phyloP scores from a whole-genome alignment of 2,113 vertebrate genomes.

The Brachyhypopomus gauderio region DNA sequence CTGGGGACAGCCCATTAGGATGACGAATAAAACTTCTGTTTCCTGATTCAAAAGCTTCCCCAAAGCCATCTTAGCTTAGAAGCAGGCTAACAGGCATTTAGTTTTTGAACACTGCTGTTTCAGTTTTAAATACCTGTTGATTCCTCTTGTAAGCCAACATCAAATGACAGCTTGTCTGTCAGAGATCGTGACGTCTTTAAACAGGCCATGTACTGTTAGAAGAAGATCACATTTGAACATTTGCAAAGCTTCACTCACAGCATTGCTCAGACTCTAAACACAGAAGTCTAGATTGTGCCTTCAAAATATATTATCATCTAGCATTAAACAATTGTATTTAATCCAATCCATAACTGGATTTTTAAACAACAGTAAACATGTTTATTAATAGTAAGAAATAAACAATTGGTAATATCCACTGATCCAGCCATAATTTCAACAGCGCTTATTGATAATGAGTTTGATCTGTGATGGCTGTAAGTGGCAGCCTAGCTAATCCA shows the following conservation, averaged over 20 bases:
- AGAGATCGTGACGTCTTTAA: conserved; percentile 94
- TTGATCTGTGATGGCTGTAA: conserved; percentile 8
- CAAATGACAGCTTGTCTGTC: conserved; percentile 97
- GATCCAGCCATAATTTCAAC: neutral
- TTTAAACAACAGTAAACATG: neutral
- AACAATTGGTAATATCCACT: neutral
- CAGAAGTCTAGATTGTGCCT: too few species aligned
- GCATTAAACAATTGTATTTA: neutral
- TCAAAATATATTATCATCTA: too few species aligned
- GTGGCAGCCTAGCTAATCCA: conserved; percentile 46
- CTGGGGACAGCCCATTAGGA: conserved; percentile 33
- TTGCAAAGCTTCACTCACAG: neutral
- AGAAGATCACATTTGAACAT: conserved; percentile 4
- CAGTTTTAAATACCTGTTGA: conserved; percentile 80
- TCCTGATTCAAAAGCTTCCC: conserved; percentile 31
- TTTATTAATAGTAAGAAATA: neutral
- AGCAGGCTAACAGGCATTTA: neutral
- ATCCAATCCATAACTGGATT: neutral
- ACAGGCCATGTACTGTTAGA: conserved; percentile 90
- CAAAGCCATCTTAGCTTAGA: neutral
- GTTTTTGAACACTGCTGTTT: neutral
- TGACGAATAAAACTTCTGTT: conserved; percentile 44
- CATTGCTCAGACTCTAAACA: too few species aligned
- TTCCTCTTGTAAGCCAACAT: conserved; percentile 91
- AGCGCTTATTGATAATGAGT: conserved; percentile 20